Percentiles rank a stretch among this genome's conserved stretches.
Evolutionary conservation across 2,888 invertebrate genomes (phyloP).

Genomic region (Epistrophe grossulariae): DNA sequence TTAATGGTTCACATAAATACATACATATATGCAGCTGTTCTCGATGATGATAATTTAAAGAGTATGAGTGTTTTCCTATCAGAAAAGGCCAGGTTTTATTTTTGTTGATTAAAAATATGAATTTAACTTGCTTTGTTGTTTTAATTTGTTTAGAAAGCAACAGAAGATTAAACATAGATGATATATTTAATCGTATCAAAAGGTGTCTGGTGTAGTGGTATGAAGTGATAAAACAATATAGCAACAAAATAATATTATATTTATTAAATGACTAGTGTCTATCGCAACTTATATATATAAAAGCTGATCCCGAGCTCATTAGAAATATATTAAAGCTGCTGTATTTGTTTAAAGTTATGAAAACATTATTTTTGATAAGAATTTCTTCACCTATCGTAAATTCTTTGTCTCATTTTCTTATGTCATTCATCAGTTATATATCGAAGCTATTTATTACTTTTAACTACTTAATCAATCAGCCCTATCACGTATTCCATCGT

Average conservation of each 20-base stretch:
- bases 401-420: not conserved
- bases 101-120: constrained; percentile 32
- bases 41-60: not conserved
- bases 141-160: constrained; percentile 10
- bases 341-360: not conserved
- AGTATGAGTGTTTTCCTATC: constrained; percentile 17
- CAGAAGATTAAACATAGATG: constrained; percentile 21
- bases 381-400: not conserved
- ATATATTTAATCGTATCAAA: constrained; percentile 23
- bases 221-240: not conserved
- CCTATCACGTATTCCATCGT: too few species aligned
- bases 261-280: not conserved
- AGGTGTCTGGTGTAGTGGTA: constrained; percentile 2
- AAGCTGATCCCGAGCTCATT: constrained; percentile 8
- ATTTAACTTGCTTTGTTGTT: constrained; percentile 28
- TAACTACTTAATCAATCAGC: too few species aligned
- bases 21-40: not conserved
- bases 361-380: not conserved
- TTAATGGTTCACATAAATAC: not conserved
- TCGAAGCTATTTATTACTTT: not conserved
- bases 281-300: not conserved
- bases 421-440: not conserved
- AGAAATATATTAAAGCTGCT: constrained; percentile 2
- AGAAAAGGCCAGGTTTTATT: constrained; percentile 40
- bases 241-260: not conserved